Evolutionary conservation across 2,113 vertebrate genomes (phyloP), one percentile per base, ranked within the genome.

Genomic region (Hippocampus zosterae): DNA sequence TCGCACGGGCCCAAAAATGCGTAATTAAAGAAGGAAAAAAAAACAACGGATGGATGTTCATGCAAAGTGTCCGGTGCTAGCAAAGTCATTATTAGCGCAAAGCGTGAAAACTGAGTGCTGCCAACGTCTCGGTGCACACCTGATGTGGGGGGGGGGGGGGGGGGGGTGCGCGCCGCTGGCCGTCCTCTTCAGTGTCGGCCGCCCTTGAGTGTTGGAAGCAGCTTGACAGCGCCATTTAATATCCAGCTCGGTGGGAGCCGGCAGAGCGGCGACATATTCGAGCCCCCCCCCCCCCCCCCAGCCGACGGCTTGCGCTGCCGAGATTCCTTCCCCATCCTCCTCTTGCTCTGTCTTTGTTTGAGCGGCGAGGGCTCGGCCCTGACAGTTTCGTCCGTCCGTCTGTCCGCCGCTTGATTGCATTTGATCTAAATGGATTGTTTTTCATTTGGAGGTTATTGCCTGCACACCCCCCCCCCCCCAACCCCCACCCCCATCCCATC

Each of bases 151-250:
- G n/a, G n/a, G n/a, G n/a, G n/a, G n/a, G n/a, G n/a, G n/a, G n/a
- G n/a, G n/a, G n/a, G n/a, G n/a, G n/a, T n/a, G n/a, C n/a, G n/a
- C n/a, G n/a, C n/a, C 52, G 59, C 82, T 76, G 79, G 79, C 81
- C 82, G 81, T 75, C 74, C 79, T 79, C 78, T 79, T 67, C 53
- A 1, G 82, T 89, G 87, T 90, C 89, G 87, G 89, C 86, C 91
- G 91, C 90, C 91, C 89, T 91, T 91, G 93, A 94, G 92, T 92
- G 92, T 93, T 94, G 89, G 89, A 93, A 90, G 91, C 10, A 44
- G 13, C 93, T 95, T 94, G 94, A 95, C 87, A 81, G 91, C 92
- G 93, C 94, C 94, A 95, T 92, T 93, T 95, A 96, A 94, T 95
- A 95, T 94, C 95, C 93, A 93, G 92, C 92, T 91, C 91, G 85